Evolutionary conservation across 2,888 invertebrate species (phyloP).

Genomic region (Seira ritae): DNA sequence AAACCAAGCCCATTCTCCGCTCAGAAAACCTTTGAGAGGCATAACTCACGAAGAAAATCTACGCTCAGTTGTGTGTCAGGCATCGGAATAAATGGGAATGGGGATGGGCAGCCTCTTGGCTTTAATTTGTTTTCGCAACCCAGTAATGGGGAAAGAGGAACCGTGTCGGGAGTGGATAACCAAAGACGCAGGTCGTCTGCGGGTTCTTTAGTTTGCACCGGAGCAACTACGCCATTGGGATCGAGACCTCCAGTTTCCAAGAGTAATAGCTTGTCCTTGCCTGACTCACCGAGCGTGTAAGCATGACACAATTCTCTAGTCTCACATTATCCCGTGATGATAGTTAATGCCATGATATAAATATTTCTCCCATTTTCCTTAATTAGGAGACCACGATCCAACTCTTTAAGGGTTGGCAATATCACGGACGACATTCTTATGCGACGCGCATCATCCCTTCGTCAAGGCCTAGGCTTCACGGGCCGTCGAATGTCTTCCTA

Average conservation of each 20-base stretch:
- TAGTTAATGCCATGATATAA: not conserved
- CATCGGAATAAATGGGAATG: constrained; percentile 78
- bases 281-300: constrained; percentile 80
- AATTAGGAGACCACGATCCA: constrained; percentile 79
- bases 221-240: constrained; percentile 48
- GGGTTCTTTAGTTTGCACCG: constrained; percentile 53
- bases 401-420: constrained; percentile 84
- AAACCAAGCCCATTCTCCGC: constrained; percentile 96
- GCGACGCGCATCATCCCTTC: constrained; percentile 87
- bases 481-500: constrained; percentile 72
- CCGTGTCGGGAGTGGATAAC: constrained; percentile 76
- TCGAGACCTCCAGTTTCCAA: constrained; percentile 79
- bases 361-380: constrained; percentile 1
- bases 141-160: constrained; percentile 78
- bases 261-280: constrained; percentile 91
- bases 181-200: constrained; percentile 67
- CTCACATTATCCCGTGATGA: not conserved
- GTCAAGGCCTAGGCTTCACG: constrained; percentile 85
- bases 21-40: constrained; percentile 94
- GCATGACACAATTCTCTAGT: constrained; percentile 29
- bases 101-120: constrained; percentile 79
- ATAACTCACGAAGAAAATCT: constrained; percentile 92
- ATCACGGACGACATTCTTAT: constrained; percentile 85
- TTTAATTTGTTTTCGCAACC: constrained; percentile 83
- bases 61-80: constrained; percentile 84